These are phyloP conservation scores for Eupithecia subfuscata DNA, from an alignment of 2,888 invertebrate genomes.

Conservation along the genomic window DNA sequence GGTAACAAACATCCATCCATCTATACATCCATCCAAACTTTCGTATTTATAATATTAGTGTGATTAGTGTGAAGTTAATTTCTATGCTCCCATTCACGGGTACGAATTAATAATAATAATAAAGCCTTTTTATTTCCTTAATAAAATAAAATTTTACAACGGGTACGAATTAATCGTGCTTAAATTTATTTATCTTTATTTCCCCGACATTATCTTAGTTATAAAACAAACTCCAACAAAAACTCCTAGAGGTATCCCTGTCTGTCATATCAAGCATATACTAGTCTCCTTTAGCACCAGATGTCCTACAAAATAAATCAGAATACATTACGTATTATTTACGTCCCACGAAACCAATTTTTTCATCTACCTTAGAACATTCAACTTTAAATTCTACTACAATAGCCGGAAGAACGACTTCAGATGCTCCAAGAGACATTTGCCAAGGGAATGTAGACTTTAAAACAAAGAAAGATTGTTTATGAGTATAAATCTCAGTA, in stretches of 20 bases:
- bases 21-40: too few species aligned
- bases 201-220: too few species aligned
- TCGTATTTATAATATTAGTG: too few species aligned
- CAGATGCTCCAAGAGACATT: neutral
- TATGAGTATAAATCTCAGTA: slow-evolving; percentile 29
- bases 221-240: neutral
- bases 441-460: slow-evolving; percentile 24
- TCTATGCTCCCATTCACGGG: too few species aligned
- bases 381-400: slow-evolving; percentile 13
- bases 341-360: slow-evolving; percentile 36
- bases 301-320: slow-evolving; percentile 43
- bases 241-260: neutral
- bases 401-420: slow-evolving; percentile 9
- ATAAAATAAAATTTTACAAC: too few species aligned
- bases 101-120: too few species aligned
- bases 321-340: slow-evolving; percentile 17
- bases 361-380: slow-evolving; percentile 17
- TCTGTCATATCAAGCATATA: neutral
- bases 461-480: slow-evolving; percentile 29
- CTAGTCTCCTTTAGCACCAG: slow-evolving; percentile 16
- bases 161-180: too few species aligned
- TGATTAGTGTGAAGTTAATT: too few species aligned
- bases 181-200: too few species aligned
- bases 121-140: too few species aligned
- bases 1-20: too few species aligned